phyloP scores from a whole-genome alignment of 2,113 vertebrate species.

The Smithornis capensis region DNA sequence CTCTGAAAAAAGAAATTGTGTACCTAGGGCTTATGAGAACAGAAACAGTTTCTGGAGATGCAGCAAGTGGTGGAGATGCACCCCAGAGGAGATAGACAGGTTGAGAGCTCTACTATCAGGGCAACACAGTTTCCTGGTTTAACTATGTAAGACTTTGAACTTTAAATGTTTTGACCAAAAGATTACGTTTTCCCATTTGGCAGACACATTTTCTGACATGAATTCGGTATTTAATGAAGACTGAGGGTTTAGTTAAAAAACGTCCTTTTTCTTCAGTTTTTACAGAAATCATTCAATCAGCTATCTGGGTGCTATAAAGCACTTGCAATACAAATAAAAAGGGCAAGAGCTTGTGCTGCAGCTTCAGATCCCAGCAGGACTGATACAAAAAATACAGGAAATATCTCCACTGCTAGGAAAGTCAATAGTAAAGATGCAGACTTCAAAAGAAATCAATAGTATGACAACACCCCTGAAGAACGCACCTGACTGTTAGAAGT shows the following conservation, averaged over 20 bases:
- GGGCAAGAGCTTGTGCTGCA: not conserved
- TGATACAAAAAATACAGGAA: conserved; percentile 9
- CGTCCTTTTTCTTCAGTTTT: not conserved
- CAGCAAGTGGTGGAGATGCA: not conserved
- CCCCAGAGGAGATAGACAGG: not conserved
- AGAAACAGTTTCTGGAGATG: not conserved
- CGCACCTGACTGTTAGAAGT: not conserved
- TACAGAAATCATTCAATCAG: not conserved
- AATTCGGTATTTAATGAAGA: not conserved
- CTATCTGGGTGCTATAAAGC: not conserved
- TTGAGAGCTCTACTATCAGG: not conserved
- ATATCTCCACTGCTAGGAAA: conserved; percentile 31
- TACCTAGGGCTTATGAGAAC: not conserved
- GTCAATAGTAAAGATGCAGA: conserved; percentile 39
- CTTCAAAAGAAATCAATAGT: conserved; percentile 56
- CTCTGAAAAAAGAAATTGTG: not conserved
- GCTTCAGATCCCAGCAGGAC: not conserved
- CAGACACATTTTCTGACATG: not conserved
- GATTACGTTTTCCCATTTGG: not conserved
- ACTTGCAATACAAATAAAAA: not conserved
- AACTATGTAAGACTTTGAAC: not conserved
- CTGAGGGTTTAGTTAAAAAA: not conserved
- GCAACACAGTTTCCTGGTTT: not conserved
- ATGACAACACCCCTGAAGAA: conserved; percentile 33
- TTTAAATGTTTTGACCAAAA: not conserved